Evolutionary conservation across 2,113 vertebrate genomes (phyloP).

Genomic region (Rhipidura dahli): DNA sequence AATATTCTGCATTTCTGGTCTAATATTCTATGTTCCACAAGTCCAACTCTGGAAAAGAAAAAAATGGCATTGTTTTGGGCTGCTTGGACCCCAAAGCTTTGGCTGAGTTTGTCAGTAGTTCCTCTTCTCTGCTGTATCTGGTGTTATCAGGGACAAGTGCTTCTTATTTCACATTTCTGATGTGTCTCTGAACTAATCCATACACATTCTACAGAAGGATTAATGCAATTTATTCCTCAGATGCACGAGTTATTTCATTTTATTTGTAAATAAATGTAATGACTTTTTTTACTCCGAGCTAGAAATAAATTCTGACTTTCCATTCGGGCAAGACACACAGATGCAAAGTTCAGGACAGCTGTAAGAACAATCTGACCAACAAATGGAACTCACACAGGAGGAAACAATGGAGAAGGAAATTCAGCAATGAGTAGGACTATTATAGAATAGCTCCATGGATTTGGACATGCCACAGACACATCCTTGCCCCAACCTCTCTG

Average conservation of each 20-base stretch:
- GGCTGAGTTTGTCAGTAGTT: not conserved
- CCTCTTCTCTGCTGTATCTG: not conserved
- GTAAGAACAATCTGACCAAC: not conserved
- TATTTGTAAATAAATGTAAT: not conserved
- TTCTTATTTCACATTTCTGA: not conserved
- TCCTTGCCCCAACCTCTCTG: not conserved
- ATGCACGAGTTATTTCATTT: not conserved
- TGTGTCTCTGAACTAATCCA: not conserved
- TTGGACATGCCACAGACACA: not conserved
- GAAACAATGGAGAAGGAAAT: not conserved
- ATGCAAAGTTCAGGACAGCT: not conserved
- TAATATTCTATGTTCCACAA: not conserved
- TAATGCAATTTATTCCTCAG: not conserved
- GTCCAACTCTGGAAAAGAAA: not conserved
- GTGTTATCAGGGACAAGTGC: too few species aligned
- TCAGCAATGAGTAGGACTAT: not conserved
- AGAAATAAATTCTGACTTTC: not conserved
- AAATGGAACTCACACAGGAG: not conserved
- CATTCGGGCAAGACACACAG: fast-evolving
- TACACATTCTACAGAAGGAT: not conserved
- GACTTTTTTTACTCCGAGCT: not conserved
- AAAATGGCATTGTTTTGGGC: not conserved
- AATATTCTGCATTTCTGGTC: not conserved
- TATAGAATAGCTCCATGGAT: not conserved
- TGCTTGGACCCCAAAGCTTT: not conserved